Conservation (phyloP, 1,140 invertebrate genomes). For the Tetramorium simillimum region DNA sequence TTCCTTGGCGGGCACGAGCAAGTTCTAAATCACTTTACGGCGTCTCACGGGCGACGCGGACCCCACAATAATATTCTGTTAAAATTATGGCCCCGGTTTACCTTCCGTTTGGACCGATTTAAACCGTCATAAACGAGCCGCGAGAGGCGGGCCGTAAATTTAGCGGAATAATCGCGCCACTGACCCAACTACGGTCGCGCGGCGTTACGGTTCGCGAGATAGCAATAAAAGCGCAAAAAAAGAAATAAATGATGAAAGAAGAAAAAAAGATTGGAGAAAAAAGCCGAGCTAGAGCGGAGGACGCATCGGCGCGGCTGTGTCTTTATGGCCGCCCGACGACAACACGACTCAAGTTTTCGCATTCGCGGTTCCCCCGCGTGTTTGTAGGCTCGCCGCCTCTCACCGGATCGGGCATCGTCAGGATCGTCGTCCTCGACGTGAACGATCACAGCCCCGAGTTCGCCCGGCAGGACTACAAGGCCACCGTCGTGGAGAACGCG, state of each 20-base stretch:
- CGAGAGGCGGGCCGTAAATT: conserved; percentile 48
- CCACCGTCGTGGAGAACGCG: conserved; percentile 92
- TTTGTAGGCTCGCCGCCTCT: conserved; percentile 93
- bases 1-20: background rate
- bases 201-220: conserved; percentile 17
- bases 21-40: conserved; percentile 37
- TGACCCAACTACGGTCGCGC: conserved; percentile 36
- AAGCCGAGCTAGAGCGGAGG: background rate
- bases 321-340: background rate
- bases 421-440: conserved; percentile 95
- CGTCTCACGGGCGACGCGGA: background rate
- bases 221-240: conserved; percentile 33
- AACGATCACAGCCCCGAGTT: conserved; percentile 97
- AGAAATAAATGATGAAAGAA: background rate
- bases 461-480: conserved; percentile 91
- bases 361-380: background rate
- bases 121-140: conserved; percentile 49
- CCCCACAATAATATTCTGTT: conserved; percentile 42
- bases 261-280: background rate
- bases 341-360: conserved; percentile 10
- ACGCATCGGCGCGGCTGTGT: background rate
- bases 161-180: conserved; percentile 46
- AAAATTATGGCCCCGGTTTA: conserved; percentile 49
- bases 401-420: conserved; percentile 94
- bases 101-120: conserved; percentile 49